Percentiles rank a stretch among this genome's conserved stretches.
These are phyloP conservation scores for Aphidius ervi DNA, from an alignment of 1,140 invertebrate species.

Conservation along the genomic window DNA sequence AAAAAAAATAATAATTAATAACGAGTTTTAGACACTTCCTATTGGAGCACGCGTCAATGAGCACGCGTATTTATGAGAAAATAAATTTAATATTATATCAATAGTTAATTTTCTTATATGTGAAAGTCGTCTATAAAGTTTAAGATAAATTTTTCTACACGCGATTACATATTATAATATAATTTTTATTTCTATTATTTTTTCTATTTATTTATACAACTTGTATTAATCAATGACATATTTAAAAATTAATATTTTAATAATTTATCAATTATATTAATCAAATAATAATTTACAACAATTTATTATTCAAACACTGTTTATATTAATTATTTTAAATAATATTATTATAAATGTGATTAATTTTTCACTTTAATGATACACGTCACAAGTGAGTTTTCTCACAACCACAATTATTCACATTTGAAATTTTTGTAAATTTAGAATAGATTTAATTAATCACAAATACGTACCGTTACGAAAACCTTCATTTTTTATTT, in stretches of 20 bases:
- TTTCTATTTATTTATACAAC: background rate
- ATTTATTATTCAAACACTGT: no score
- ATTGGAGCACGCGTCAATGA: conserved; percentile 3
- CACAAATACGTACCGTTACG: conserved; percentile 42
- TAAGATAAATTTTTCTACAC: conserved; percentile 6
- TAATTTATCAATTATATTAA: no score
- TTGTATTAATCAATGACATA: no score
- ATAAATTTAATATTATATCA: background rate
- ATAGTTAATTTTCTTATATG: background rate
- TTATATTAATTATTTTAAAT: no score
- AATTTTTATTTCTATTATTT: background rate
- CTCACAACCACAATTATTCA: background rate
- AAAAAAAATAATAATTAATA: background rate
- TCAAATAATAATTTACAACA: no score
- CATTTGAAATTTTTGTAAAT: background rate
- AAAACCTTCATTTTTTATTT: conserved; percentile 35
- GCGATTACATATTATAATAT: conserved; percentile 7
- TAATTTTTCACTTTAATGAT: no score
- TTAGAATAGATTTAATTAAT: background rate
- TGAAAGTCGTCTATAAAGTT: conserved; percentile 1
- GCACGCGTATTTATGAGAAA: background rate
- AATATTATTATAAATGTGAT: no score
- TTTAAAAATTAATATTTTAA: no score
- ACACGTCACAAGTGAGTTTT: no score
- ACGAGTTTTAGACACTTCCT: conserved; percentile 7